Base-by-base conservation (phyloP, 2,888 invertebrate genomes). In the Trachelus iudaicus region DNA sequence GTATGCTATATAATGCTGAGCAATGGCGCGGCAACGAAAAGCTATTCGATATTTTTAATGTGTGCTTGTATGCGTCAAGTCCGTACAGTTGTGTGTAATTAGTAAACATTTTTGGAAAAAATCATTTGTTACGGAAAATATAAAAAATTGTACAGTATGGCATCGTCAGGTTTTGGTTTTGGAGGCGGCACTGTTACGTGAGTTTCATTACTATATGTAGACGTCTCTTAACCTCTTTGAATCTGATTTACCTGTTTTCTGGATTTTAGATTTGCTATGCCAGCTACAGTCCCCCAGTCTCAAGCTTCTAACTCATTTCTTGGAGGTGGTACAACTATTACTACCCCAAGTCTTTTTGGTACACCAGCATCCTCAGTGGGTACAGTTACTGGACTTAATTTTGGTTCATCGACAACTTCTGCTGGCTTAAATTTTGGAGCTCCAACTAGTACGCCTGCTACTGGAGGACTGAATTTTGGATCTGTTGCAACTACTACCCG, bases 401-500 rank as follows among this genome's bases (percentile, higher is more conserved):
- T 92, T 85, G 91, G 88, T 30, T 80, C 89, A 11, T 80, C 87
- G 12, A 76, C 87, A 23, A 82, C 88, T n/a, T 84, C 90, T 0
- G 84, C 86, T 13, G 85, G 86, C 82, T 90, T 87, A 81, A 89
- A 83, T 81, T 92, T 92, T 81, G 90, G 91, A 33, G 83, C 88
- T 1, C 83, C 92, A 3, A 76, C 90, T 4, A 82, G 80, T 73
- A 79, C 89, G 56, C 69, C 88, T 15, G 82, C 89, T 40, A 82
- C 88, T 23, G 87, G 85, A 73, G 82, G 80, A 69, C 77, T 86
- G 37, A 85, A 78, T 73, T 90, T 90, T 78, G 88, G 89, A 31
- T 69, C 80, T 35, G 73, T 79, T 30, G 56, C 83, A 71, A 76
- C 83, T 77, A 77, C 81, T 37, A 79, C 79, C 23, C 35, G 78